These are phyloP conservation scores for Rhinolophus sinicus DNA, from an alignment of 2,113 vertebrate species.

Conservation along the genomic window DNA sequence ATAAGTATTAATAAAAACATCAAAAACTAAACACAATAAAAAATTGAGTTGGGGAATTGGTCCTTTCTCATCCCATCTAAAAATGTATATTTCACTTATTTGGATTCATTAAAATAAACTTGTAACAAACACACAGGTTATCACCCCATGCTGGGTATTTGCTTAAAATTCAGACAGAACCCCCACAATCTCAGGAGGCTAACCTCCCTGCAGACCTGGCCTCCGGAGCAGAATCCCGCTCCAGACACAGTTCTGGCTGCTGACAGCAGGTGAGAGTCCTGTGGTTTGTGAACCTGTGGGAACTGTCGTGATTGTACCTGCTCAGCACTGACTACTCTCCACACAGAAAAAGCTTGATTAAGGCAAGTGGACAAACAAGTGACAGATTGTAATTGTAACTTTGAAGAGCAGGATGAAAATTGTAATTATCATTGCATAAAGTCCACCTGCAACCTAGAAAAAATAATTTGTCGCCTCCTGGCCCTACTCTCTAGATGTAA, in stretches of 20 bases:
- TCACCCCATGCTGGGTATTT: background rate
- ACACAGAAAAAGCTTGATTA: background rate
- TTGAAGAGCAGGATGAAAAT: background rate
- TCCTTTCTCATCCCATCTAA: background rate
- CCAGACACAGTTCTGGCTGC: background rate
- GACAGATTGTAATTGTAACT: background rate
- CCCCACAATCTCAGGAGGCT: background rate
- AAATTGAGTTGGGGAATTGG: background rate
- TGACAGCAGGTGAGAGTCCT: background rate
- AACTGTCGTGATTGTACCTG: background rate
- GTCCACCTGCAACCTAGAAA: background rate
- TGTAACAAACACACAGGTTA: background rate
- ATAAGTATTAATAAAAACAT: background rate
- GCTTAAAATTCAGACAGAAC: background rate
- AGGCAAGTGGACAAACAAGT: background rate
- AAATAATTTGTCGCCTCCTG: background rate
- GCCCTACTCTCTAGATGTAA: background rate
- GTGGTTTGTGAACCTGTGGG: background rate
- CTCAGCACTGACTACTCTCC: background rate
- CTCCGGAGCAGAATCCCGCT: background rate
- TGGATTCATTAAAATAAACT: conserved; percentile 7
- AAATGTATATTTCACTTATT: background rate
- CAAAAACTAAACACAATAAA: background rate
- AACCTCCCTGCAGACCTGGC: background rate
- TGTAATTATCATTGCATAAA: background rate